phyloP scores from a whole-genome alignment of 2,113 vertebrate genomes.

The Chionodraco myersi region DNA sequence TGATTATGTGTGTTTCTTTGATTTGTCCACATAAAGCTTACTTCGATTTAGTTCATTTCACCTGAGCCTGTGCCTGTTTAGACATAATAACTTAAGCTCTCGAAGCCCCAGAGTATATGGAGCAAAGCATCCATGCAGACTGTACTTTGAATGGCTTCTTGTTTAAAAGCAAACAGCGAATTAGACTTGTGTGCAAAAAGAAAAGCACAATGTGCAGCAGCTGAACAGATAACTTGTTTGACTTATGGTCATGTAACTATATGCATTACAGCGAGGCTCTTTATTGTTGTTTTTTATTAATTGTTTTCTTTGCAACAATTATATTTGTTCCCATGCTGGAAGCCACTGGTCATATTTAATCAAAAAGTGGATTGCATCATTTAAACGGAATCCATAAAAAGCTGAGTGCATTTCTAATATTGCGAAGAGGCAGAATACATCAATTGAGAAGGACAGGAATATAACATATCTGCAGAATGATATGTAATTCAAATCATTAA shows the following conservation, averaged over 20 bases:
- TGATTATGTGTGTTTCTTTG: too few species aligned
- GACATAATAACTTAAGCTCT: neutral
- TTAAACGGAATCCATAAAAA: neutral
- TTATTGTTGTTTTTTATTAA: neutral
- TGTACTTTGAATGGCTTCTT: neutral
- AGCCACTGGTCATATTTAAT: constrained; percentile 48
- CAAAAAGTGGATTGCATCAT: neutral
- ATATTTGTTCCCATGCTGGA: constrained; percentile 34
- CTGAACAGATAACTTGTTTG: neutral
- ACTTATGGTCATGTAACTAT: neutral
- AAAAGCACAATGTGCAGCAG: neutral
- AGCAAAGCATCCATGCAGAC: neutral
- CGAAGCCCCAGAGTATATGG: too few species aligned
- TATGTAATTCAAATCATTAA: constrained; percentile 18
- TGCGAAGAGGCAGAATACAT: neutral
- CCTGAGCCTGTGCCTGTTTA: neutral
- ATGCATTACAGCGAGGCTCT: neutral
- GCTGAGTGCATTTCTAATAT: neutral
- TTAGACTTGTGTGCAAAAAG: neutral
- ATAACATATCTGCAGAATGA: constrained; percentile 6
- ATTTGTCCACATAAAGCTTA: too few species aligned
- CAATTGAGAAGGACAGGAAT: neutral
- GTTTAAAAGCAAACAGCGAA: neutral
- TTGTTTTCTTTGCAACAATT: neutral
- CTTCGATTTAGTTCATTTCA: neutral